Conservation (phyloP, 2,888 invertebrate genomes). For the Andricus curvator region DNA sequence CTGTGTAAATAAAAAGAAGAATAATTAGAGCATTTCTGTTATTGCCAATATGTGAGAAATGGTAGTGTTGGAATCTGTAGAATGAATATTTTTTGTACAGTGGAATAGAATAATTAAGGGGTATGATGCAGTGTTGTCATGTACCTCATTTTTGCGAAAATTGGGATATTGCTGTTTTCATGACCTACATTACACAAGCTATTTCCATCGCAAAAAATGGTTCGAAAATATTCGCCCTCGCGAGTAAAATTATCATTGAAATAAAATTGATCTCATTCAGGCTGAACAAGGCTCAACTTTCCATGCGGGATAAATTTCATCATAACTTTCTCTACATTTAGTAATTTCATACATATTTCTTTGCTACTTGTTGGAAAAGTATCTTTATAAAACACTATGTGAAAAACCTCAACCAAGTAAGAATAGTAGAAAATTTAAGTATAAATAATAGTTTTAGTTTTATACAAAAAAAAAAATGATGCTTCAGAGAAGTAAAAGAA, state of each 20-base stretch:
- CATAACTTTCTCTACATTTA: not conserved
- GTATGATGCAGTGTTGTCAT: not conserved
- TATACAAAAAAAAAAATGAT: no score
- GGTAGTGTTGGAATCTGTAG: not conserved
- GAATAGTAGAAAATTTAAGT: no score
- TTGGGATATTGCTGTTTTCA: not conserved
- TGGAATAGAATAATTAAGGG: constrained; percentile 11
- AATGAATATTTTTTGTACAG: constrained; percentile 2
- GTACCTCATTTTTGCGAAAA: constrained; percentile 3
- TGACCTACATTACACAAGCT: not conserved
- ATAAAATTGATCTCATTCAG: constrained; percentile 3
- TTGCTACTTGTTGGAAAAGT: not conserved
- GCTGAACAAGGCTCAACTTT: not conserved
- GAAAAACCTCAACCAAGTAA: no score
- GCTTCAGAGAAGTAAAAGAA: no score
- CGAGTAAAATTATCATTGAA: not conserved
- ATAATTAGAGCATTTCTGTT: not conserved
- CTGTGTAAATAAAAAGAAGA: not conserved
- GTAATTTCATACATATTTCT: not conserved
- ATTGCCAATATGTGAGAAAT: not conserved
- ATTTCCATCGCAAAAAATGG: not conserved
- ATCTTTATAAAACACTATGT: not conserved
- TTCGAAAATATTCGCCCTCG: not conserved
- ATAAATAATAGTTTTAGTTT: no score
- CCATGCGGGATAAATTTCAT: not conserved